Evolutionary conservation across 2,113 vertebrate genomes (phyloP).

Genomic region (Columba janthina): DNA sequence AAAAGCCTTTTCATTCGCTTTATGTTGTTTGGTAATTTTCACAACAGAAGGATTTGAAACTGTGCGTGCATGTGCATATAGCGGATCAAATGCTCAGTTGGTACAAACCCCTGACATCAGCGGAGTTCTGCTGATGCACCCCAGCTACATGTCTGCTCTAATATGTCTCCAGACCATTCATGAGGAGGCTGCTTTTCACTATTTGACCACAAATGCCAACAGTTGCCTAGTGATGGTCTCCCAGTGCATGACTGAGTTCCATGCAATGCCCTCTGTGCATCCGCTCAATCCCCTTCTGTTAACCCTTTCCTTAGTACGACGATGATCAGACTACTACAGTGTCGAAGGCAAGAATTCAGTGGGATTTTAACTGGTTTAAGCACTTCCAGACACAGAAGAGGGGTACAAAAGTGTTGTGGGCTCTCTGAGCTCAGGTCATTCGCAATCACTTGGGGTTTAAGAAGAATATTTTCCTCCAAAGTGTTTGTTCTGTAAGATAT

Average conservation of each 20-base stretch:
- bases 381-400: not conserved
- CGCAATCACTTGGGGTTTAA: not conserved
- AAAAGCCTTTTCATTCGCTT: not conserved
- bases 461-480: not conserved
- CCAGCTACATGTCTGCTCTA: not conserved
- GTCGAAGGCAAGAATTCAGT: not conserved
- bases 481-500: not conserved
- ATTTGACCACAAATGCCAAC: not conserved
- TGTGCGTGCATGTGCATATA: not conserved
- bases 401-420: not conserved
- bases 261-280: not conserved
- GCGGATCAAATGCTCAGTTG: not conserved
- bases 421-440: not conserved
- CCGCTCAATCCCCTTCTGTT: not conserved
- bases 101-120: not conserved
- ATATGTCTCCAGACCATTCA: not conserved
- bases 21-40: not conserved
- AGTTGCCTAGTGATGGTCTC: not conserved
- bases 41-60: not conserved
- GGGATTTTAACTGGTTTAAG: not conserved
- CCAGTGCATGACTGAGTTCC: not conserved
- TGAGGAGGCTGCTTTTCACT: not conserved
- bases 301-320: accelerated
- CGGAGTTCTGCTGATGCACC: not conserved
- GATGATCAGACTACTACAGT: accelerated